Base-by-base conservation (phyloP, 2,888 invertebrate species). In the Epistrophe grossulariae region DNA sequence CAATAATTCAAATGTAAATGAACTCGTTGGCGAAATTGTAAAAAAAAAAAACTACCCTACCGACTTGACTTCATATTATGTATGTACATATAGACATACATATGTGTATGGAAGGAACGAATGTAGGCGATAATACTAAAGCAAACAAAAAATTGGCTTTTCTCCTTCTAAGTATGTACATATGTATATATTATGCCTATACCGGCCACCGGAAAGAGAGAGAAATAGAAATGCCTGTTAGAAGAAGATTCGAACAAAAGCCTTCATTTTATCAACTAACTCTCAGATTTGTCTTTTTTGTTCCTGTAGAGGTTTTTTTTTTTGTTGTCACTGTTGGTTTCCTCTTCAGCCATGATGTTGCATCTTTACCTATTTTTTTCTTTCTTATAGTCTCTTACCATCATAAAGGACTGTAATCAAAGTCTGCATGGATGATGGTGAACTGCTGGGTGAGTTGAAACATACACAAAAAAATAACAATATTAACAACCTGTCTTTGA, bases 1-100 rank as follows among this genome's bases (percentile, higher is more conserved):
- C 74, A 78, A 85, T 82, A 82, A 79, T 79, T 87, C 83, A 79
- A 79, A 83, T 87, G 83, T 83, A 87, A 87, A 87, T 79, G 79
- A 87, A 79, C 87, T 87, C 76, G 60, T 38, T 55, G 66, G 64
- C 66, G 59, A 68, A 83, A 68, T 72, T 68, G 79, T 64, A 57
- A 31, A 59, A 11, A 40, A 77, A 62, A 70, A n/a, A 35, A 64
- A 55, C 38, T 38, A 57, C 19, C 24, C 17, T 40, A 40, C 45
- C 66, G 8, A 64, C 31, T 68, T 38, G 15, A 24, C n/a, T n/a
- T n/a, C n/a, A n/a, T n/a, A n/a, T n/a, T n/a, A n/a, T n/a, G n/a
- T n/a, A n/a, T n/a, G n/a, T 19, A 24, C 24, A 24, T 24, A 24
- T 3, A 24, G 24, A 24, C 24, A 24, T n/a, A n/a, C n/a, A n/a